Evolutionary conservation across 2,888 invertebrate genomes (phyloP), one percentile per base, ranked within the genome.

Genomic region (Didymodactylos carnosus): DNA sequence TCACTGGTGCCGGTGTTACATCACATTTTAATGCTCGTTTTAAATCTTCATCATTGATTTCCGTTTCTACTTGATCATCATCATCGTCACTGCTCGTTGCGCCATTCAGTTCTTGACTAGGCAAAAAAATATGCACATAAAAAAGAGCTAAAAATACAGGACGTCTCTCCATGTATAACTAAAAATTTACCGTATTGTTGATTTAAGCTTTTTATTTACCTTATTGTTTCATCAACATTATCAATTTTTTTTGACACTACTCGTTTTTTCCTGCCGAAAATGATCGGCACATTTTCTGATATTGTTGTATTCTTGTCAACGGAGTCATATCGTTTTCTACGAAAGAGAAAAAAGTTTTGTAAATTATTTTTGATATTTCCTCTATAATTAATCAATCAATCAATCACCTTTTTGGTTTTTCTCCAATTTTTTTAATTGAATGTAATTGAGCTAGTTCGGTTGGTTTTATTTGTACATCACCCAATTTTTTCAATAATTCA

Each of bases 151-250:
- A n/a, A n/a, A n/a, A n/a, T n/a, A n/a, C n/a, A n/a, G n/a, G n/a
- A n/a, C n/a, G n/a, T n/a, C n/a, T n/a, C n/a, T n/a, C n/a, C n/a
- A n/a, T n/a, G n/a, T n/a, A n/a, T n/a, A n/a, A n/a, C n/a, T n/a
- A n/a, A n/a, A n/a, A n/a, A n/a, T n/a, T n/a, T n/a, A n/a, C n/a
- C n/a, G n/a, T n/a, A n/a, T n/a, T n/a, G n/a, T n/a, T n/a, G n/a
- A n/a, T n/a, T n/a, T 76, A 81, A 80, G 49, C 80, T 79, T 16
- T 79, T 79, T 53, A 80, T 81, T 73, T 80, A 77, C n/a, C 79
- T 72, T 10, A 79, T 79, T 6, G 0, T 29, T 41, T 53, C 62
- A 5, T 40, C 41, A 39, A n/a, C 10, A 13, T 39, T n/a, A 25
- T 23, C 35, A 16, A 27, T 43, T 40, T 35, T 19, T n/a, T 70